Evolutionary conservation across 2,797 vertebrate species (phyloP).

Genomic region (Yasuhikotakia modesta): DNA sequence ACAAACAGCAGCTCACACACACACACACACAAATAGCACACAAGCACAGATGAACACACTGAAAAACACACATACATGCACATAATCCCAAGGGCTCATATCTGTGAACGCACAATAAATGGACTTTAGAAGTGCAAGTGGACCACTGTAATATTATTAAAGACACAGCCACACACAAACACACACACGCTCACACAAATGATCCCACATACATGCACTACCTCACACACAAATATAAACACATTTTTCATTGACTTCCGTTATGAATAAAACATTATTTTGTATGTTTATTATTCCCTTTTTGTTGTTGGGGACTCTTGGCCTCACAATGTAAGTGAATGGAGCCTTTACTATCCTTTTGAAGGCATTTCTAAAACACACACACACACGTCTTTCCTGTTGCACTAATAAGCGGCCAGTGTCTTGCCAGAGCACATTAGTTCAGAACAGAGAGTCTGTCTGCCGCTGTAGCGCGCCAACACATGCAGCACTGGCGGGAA

Average conservation of each 20-base stretch:
- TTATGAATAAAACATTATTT: not conserved
- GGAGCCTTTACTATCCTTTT: not conserved
- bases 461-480: slow-evolving; percentile 31
- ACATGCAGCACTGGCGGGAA: slow-evolving; percentile 40
- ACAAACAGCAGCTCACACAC: too few species aligned
- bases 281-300: not conserved
- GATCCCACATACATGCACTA: not conserved
- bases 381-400: slow-evolving; percentile 6
- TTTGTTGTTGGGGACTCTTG: not conserved
- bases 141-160: not conserved
- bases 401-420: slow-evolving; percentile 44
- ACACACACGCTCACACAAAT: not conserved
- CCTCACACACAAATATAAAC: slow-evolving; percentile 5
- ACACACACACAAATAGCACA: too few species aligned
- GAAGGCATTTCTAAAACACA: not conserved
- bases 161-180: not conserved
- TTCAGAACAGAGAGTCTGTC: slow-evolving; percentile 44
- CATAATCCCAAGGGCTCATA: not conserved
- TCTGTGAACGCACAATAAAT: not conserved
- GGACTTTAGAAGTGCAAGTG: too few species aligned
- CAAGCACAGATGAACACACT: too few species aligned
- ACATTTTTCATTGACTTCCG: not conserved
- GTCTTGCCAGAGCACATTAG: slow-evolving; percentile 50
- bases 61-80: too few species aligned
- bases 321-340: not conserved